Evolutionary conservation across 2,797 vertebrate genomes (phyloP).

Genomic region (Heteromormyrus szaboi): DNA sequence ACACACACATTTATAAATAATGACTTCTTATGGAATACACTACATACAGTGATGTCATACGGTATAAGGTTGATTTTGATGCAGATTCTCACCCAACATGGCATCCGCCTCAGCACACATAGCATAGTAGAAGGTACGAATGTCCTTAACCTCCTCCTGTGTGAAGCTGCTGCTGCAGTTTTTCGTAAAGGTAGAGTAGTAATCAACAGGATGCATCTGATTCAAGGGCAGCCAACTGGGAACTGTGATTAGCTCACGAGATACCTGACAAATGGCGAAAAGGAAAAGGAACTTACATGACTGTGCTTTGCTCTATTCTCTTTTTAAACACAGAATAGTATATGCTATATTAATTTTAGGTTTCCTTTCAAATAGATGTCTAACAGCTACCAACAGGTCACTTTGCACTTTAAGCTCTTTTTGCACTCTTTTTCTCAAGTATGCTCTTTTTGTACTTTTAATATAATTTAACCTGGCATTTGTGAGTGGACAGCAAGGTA

Average conservation of each 20-base stretch:
- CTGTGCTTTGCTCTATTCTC: neutral
- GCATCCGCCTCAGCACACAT: constrained; percentile 93
- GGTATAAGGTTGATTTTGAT: neutral
- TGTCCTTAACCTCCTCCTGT: constrained; percentile 72
- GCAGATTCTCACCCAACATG: constrained; percentile 74
- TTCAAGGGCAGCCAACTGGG: constrained; percentile 80
- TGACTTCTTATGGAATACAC: neutral
- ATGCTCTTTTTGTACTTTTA: too few relatives aligned
- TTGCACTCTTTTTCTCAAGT: too few relatives aligned
- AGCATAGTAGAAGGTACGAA: constrained; percentile 87
- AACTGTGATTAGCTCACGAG: constrained; percentile 66
- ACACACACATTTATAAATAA: neutral
- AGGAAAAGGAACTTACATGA: neutral
- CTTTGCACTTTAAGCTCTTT: too few relatives aligned
- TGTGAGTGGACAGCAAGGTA: too few relatives aligned
- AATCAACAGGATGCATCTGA: constrained; percentile 84
- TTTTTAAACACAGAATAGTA: neutral
- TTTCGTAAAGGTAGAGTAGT: constrained; percentile 88
- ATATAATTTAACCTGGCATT: too few relatives aligned
- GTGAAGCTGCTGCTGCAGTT: constrained; percentile 85
- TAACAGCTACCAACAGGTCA: too few relatives aligned
- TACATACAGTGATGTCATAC: neutral
- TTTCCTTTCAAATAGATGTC: neutral
- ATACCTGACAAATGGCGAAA: constrained; percentile 59
- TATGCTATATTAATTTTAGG: neutral